phyloP scores from a whole-genome alignment of 2,888 invertebrate species.

The Digitonthophagus gazella region DNA sequence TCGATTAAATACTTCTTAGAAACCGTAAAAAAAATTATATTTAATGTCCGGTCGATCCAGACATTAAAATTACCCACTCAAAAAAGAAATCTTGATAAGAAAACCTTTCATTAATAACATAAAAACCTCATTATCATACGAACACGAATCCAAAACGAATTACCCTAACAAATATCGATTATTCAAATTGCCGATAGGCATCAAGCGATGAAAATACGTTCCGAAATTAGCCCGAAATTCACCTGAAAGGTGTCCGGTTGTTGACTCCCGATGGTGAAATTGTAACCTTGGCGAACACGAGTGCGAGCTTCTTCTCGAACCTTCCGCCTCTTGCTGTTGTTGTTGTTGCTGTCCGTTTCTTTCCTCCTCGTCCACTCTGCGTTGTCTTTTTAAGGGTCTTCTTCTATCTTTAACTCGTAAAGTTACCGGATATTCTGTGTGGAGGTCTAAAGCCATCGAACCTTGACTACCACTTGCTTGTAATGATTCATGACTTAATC shows the following conservation, averaged over 20 bases:
- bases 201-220: no score
- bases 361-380: slow-evolving; percentile 64
- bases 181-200: neutral
- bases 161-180: neutral
- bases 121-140: no score
- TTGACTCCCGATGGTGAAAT: slow-evolving; percentile 35
- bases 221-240: neutral
- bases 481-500: slow-evolving; percentile 55
- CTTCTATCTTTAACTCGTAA: slow-evolving; percentile 59
- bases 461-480: slow-evolving; percentile 64
- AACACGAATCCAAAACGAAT: no score
- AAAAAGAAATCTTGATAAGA: no score
- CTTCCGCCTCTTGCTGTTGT: slow-evolving; percentile 33
- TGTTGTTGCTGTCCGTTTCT: slow-evolving; percentile 21
- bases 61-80: no score
- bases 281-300: slow-evolving; percentile 47
- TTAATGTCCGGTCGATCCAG: no score
- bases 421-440: slow-evolving; percentile 63
- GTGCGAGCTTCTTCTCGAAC: slow-evolving; percentile 45
- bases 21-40: slow-evolving; percentile 3
- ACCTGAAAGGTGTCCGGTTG: slow-evolving; percentile 21
- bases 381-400: slow-evolving; percentile 71
- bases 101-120: no score
- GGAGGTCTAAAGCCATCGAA: slow-evolving; percentile 75
- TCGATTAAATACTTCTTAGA: neutral